Conservation (phyloP, 2,797 vertebrate genomes). For the Micropoecilia bifurca region DNA sequence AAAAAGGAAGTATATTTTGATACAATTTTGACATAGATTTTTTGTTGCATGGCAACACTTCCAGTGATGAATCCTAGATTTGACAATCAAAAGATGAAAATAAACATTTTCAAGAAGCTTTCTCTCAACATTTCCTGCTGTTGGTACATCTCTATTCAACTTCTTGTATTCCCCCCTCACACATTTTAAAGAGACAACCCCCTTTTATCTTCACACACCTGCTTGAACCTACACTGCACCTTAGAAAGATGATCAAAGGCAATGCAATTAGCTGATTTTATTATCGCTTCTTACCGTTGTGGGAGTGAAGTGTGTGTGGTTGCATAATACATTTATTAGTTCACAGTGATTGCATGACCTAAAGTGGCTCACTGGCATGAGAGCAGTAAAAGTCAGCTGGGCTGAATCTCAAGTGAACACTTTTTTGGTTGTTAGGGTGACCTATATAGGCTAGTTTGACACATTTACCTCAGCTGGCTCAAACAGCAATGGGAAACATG, state of each 20-base stretch:
- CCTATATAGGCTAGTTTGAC: constrained; percentile 71
- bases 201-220: constrained; percentile 30
- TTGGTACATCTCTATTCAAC: background rate
- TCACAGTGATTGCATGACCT: constrained; percentile 31
- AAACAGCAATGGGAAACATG: constrained; percentile 31
- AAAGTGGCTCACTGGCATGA: constrained; percentile 37
- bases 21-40: constrained; percentile 37
- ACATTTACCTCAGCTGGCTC: constrained; percentile 71
- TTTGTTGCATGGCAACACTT: constrained; percentile 16
- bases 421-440: constrained; percentile 54
- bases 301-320: background rate
- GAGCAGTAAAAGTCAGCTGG: constrained; percentile 50
- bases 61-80: constrained; percentile 38
- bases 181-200: background rate
- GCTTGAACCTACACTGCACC: constrained; percentile 10
- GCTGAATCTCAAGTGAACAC: constrained; percentile 53
- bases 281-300: background rate
- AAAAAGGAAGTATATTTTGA: constrained; percentile 68
- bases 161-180: background rate
- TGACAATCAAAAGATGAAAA: constrained; percentile 34
- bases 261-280: constrained; percentile 16
- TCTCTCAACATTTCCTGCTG: constrained; percentile 15
- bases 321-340: constrained; percentile 7
- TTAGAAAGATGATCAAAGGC: constrained; percentile 14
- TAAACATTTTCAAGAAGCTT: constrained; percentile 28